These are phyloP conservation scores for Cephonodes hylas DNA, from an alignment of 2,888 invertebrate genomes.

Conservation along the genomic window DNA sequence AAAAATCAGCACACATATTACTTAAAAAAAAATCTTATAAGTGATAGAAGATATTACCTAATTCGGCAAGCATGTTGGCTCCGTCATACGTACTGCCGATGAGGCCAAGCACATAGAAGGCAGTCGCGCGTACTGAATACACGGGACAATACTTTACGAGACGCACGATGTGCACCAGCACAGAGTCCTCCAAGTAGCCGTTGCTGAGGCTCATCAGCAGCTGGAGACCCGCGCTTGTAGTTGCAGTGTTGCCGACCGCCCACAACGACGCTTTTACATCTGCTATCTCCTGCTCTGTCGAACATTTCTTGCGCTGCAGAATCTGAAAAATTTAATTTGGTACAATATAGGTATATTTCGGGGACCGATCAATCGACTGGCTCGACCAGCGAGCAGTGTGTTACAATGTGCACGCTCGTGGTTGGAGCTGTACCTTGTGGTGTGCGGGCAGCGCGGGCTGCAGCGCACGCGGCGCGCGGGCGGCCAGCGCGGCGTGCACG, in stretches of 20 bases:
- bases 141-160: slow-evolving; percentile 91
- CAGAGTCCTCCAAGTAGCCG: slow-evolving; percentile 64
- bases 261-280: slow-evolving; percentile 94
- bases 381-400: too few species aligned
- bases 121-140: slow-evolving; percentile 93
- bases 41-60: slow-evolving; percentile 78
- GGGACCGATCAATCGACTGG: too few species aligned
- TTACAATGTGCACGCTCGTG: too few species aligned
- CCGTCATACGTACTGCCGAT: slow-evolving; percentile 92
- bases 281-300: slow-evolving; percentile 85
- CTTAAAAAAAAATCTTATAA: too few species aligned
- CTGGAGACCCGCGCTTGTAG: slow-evolving; percentile 88
- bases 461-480: slow-evolving; percentile 79
- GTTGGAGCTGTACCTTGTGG: slow-evolving; percentile 40
- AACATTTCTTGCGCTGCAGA: slow-evolving; percentile 77
- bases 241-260: slow-evolving; percentile 92
- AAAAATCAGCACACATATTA: neutral
- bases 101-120: slow-evolving; percentile 93
- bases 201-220: slow-evolving; percentile 82
- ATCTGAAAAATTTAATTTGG: slow-evolving; percentile 39
- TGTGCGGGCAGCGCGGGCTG: slow-evolving; percentile 70
- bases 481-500: slow-evolving; percentile 91
- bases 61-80: slow-evolving; percentile 87
- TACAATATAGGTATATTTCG: too few species aligned
- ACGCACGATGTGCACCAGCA: slow-evolving; percentile 74